Evolutionary conservation across 2,888 invertebrate genomes (phyloP).

Genomic region (Fissipunctia ypsillon): DNA sequence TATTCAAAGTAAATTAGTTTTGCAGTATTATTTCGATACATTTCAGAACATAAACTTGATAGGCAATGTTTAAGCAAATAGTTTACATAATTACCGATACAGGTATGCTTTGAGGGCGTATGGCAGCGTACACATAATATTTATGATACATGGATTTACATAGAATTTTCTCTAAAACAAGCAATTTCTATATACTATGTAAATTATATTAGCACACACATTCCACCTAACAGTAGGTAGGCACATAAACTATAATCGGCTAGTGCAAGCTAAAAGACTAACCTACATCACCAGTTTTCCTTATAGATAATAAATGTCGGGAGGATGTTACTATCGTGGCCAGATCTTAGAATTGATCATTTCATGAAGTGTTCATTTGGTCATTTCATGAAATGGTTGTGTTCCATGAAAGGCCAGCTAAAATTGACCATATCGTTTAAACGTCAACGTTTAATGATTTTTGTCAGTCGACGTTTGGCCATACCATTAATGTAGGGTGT

Average conservation of each 20-base stretch:
- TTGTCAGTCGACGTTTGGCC: too few species aligned
- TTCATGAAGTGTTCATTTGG: too few species aligned
- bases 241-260: background rate
- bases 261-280: background rate
- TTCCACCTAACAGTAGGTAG: background rate
- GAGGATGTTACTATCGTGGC: too few species aligned
- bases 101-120: conserved; percentile 52
- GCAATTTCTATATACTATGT: background rate
- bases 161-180: conserved; percentile 15
- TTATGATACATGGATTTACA: background rate
- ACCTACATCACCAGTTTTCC: background rate
- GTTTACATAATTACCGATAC: conserved; percentile 47
- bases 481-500: too few species aligned
- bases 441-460: too few species aligned
- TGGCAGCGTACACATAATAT: background rate
- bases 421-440: too few species aligned
- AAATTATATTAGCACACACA: background rate
- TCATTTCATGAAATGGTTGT: too few species aligned
- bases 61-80: conserved; percentile 38
- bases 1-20: conserved; percentile 10
- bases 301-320: background rate
- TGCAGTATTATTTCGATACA: background rate
- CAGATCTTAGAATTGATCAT: too few species aligned
- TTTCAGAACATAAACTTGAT: background rate
- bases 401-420: too few species aligned